A percentile compares a stretch with the other conserved stretches of the same genome.
phyloP scores from a whole-genome alignment of 2,888 invertebrate species.

The Drosophila infuscata region DNA sequence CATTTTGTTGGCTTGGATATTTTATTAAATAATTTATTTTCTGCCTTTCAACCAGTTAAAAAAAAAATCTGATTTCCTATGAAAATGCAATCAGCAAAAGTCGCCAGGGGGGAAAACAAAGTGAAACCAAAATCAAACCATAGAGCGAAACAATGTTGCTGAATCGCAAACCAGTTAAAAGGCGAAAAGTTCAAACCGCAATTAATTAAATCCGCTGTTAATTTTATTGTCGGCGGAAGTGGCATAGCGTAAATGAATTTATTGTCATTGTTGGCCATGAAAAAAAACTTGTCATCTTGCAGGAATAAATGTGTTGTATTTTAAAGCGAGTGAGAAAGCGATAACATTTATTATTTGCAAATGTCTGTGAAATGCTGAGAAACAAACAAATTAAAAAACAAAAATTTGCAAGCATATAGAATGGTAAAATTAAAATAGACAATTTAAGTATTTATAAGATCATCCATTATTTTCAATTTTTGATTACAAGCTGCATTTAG shows the following conservation, averaged over 20 bases:
- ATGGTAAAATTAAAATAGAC: no score
- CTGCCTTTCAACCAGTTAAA: constrained; percentile 16
- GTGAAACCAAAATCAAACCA: constrained; percentile 24
- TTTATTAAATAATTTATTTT: constrained; percentile 55
- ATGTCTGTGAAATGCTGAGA: not conserved
- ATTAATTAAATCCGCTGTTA: constrained; percentile 64
- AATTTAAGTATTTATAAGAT: not conserved
- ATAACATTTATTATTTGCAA: constrained; percentile 6
- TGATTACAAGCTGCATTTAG: constrained; percentile 10
- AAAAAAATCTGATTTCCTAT: constrained; percentile 45
- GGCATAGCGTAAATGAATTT: constrained; percentile 63
- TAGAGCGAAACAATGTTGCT: constrained; percentile 19
- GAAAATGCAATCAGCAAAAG: constrained; percentile 56
- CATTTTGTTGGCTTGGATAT: constrained; percentile 15
- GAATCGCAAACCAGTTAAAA: constrained; percentile 40
- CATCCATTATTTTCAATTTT: not conserved
- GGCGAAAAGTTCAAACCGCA: constrained; percentile 62
- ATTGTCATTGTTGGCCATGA: constrained; percentile 32
- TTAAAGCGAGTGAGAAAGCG: constrained; percentile 18
- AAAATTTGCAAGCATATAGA: not conserved
- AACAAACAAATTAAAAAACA: not conserved
- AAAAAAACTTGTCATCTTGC: constrained; percentile 16
- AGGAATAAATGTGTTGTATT: constrained; percentile 4
- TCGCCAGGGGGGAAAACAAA: constrained; percentile 14
- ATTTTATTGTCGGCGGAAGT: constrained; percentile 68